A percentile compares a stretch with the other conserved stretches of the same genome.
Conservation (phyloP, 2,888 invertebrate species). For the Melanostoma mellinum region DNA sequence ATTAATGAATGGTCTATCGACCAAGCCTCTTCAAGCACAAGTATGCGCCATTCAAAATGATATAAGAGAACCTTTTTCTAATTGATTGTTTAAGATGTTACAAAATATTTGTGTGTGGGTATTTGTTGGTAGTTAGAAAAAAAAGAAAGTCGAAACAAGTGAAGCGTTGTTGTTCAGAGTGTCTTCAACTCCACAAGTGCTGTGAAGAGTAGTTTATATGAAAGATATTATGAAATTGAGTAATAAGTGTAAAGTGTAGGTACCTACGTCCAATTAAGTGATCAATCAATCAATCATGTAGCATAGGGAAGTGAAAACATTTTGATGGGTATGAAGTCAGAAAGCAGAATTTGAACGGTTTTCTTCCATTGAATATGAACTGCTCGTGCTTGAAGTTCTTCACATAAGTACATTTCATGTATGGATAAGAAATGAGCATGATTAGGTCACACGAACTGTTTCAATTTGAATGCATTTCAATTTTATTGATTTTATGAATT, state of each 20-base stretch:
- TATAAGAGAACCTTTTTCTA: slow-evolving; percentile 38
- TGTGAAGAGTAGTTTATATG: slow-evolving; percentile 4
- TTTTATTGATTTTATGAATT: too few species aligned
- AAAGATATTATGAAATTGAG: slow-evolving; percentile 12
- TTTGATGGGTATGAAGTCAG: too few species aligned
- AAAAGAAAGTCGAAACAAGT: slow-evolving; percentile 42
- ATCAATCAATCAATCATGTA: background rate
- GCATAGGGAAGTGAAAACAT: too few species aligned
- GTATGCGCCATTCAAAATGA: slow-evolving; percentile 15
- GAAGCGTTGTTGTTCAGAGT: slow-evolving; percentile 19
- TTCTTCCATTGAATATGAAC: too few species aligned
- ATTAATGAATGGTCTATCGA: slow-evolving; percentile 47
- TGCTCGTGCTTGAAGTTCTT: too few species aligned
- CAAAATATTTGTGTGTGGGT: slow-evolving; percentile 13
- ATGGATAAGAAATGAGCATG: too few species aligned
- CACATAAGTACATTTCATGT: too few species aligned
- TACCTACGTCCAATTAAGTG: background rate
- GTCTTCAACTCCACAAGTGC: background rate
- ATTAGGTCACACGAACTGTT: too few species aligned
- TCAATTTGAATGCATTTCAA: too few species aligned
- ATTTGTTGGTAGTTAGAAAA: background rate
- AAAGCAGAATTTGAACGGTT: too few species aligned
- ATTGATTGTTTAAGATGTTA: slow-evolving; percentile 11
- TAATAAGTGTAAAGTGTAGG: background rate
- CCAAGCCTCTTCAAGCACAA: slow-evolving; percentile 32